Conservation (phyloP, 2,888 invertebrate genomes). For the Lepidocyrtoides sp. region DNA sequence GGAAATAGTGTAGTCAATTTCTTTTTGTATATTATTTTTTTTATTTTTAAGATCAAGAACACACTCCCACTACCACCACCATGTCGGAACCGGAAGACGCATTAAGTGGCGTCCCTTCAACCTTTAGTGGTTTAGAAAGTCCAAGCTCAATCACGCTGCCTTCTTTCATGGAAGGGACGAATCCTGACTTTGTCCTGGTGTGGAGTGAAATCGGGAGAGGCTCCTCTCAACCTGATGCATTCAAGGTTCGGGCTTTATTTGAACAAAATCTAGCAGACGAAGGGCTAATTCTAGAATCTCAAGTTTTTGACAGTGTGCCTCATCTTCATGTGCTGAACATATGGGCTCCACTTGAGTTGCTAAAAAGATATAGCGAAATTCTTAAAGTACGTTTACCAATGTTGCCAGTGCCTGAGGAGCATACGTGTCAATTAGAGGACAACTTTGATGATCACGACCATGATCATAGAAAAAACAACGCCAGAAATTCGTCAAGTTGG, state of each 20-base stretch:
- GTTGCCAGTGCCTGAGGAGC: too few species aligned
- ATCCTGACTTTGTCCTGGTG: conserved; percentile 82
- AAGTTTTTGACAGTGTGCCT: conserved; percentile 83
- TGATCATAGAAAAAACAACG: too few species aligned
- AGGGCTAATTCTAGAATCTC: conserved; percentile 85
- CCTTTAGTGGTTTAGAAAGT: too few species aligned
- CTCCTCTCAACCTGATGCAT: conserved; percentile 30
- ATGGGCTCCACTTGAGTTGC: conserved; percentile 93
- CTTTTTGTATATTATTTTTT: not conserved
- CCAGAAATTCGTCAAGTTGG: too few species aligned
- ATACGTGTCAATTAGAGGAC: too few species aligned
- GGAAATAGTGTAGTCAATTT: not conserved
- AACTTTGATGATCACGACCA: too few species aligned
- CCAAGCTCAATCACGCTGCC: too few species aligned
- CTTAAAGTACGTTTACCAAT: conserved; percentile 97
- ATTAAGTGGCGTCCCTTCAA: too few species aligned
- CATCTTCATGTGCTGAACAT: conserved; percentile 90
- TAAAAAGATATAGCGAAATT: conserved; percentile 96
- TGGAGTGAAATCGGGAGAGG: conserved; percentile 78
- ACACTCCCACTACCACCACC: conserved; percentile 3
- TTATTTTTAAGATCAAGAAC: not conserved
- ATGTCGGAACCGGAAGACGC: too few species aligned
- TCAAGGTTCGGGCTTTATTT: conserved; percentile 81
- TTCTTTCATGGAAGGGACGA: not conserved
- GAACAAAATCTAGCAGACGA: conserved; percentile 85